Evolutionary conservation across 2,888 invertebrate species (phyloP).

Genomic region (Kuschelorhynchus macadamiae): DNA sequence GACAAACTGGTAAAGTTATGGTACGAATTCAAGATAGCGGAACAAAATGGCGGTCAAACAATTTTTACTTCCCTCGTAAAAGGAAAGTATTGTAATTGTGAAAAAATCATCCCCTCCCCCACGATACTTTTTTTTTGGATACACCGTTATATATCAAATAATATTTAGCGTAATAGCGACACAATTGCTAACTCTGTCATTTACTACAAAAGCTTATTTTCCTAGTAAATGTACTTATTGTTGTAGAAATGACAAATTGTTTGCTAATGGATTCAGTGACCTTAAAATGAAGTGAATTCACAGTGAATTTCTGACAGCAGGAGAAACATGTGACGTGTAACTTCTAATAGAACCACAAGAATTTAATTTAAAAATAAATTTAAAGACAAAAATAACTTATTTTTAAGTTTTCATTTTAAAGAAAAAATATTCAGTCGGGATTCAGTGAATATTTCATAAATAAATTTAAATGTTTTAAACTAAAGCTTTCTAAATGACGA

Average conservation of each 20-base stretch:
- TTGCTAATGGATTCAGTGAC: slow-evolving; percentile 47
- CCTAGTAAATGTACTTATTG: no score
- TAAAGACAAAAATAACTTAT: background rate
- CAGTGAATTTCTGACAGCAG: slow-evolving; percentile 46
- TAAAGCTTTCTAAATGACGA: background rate
- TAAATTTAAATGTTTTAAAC: no score
- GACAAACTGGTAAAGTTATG: no score
- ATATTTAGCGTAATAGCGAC: slow-evolving; percentile 21
- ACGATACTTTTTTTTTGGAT: no score
- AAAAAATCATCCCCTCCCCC: no score
- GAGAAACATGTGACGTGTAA: slow-evolving; percentile 44
- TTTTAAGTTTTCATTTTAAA: background rate
- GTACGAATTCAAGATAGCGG: no score
- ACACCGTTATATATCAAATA: background rate
- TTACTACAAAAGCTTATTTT: slow-evolving; percentile 30
- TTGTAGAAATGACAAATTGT: slow-evolving; percentile 46
- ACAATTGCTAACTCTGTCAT: slow-evolving; percentile 30
- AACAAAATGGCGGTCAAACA: no score
- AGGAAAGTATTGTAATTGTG: no score
- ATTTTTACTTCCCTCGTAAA: no score
- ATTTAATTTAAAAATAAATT: no score
- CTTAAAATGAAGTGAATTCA: slow-evolving; percentile 49
- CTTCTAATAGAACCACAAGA: slow-evolving; percentile 39
- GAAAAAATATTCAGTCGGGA: no score
- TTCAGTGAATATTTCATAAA: no score